These are phyloP conservation scores for Pseudolaguvia tuberculata DNA, from an alignment of 2,113 vertebrate genomes.

Conservation along the genomic window DNA sequence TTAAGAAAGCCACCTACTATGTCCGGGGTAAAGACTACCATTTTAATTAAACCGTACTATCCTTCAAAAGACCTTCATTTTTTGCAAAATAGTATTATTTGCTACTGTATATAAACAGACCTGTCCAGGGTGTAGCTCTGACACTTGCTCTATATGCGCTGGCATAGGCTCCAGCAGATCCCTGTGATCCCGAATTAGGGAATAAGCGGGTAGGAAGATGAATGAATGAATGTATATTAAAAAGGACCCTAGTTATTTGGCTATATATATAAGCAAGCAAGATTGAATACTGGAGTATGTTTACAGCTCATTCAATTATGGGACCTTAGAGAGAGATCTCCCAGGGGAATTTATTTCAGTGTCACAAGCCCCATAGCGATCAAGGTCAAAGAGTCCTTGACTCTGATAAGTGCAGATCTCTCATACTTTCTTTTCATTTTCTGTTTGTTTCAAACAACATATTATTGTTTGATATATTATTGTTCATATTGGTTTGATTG, in stretches of 20 bases:
- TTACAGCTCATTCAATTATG: slow-evolving; percentile 53
- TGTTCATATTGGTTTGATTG: too few relatives aligned
- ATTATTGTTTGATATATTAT: too few relatives aligned
- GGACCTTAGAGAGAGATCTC: slow-evolving; percentile 26
- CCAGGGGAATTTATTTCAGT: slow-evolving; percentile 58
- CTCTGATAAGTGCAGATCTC: slow-evolving; percentile 22
- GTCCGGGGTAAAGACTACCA: slow-evolving; percentile 21
- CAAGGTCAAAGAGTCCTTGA: slow-evolving; percentile 55
- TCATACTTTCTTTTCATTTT: neutral
- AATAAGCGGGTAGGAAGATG: too few relatives aligned
- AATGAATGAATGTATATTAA: too few relatives aligned
- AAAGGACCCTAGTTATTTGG: too few relatives aligned
- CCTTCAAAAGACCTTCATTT: neutral
- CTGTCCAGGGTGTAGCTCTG: too few relatives aligned
- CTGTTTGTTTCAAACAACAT: neutral
- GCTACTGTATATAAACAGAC: too few relatives aligned
- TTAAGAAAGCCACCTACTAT: slow-evolving; percentile 42
- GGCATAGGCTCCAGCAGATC: too few relatives aligned
- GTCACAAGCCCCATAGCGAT: slow-evolving; percentile 47
- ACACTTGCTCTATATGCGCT: too few relatives aligned
- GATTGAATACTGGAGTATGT: slow-evolving; percentile 21
- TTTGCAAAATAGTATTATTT: neutral
- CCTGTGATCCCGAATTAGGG: too few relatives aligned
- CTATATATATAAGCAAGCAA: too few relatives aligned
- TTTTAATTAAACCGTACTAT: slow-evolving; percentile 6